Evolutionary conservation across 2,888 invertebrate species (phyloP).

Genomic region (Philhelius pedissequus): DNA sequence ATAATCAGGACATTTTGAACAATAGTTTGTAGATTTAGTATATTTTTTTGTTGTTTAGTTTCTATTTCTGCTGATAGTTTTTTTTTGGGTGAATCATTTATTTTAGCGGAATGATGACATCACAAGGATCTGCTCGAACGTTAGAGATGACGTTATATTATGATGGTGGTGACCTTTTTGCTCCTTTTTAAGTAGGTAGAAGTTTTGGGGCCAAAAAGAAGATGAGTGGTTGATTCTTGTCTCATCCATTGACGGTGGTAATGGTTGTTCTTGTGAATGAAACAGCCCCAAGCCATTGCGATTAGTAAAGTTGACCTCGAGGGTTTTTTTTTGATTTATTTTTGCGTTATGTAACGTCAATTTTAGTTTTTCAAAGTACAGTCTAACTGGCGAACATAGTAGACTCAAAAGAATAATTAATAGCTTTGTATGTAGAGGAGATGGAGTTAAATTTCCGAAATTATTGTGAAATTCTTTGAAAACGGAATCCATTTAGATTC

Average conservation of each 20-base stretch:
- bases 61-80: not conserved
- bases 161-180: constrained; percentile 45
- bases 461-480: not conserved
- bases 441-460: not conserved
- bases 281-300: constrained; percentile 38
- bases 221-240: constrained; percentile 24
- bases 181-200: not conserved
- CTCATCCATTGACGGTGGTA: constrained; percentile 60
- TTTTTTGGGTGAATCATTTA: constrained; percentile 49
- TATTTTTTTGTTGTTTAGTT: not conserved
- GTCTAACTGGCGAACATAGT: not conserved
- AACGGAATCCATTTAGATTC: not conserved
- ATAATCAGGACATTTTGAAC: constrained; percentile 46
- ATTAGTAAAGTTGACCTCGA: constrained; percentile 61
- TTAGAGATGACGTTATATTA: constrained; percentile 59
- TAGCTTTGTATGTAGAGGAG: not conserved
- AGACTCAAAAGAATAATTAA: not conserved
- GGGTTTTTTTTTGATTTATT: not conserved
- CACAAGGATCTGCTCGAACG: constrained; percentile 21
- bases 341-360: constrained; percentile 25
- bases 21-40: constrained; percentile 36
- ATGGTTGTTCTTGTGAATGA: constrained; percentile 64
- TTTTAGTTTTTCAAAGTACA: not conserved
- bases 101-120: constrained; percentile 49
- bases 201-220: not conserved